Percentiles rank a stretch among this genome's conserved stretches.
Conservation (phyloP, 2,888 invertebrate species). For the Nomada fucata region DNA sequence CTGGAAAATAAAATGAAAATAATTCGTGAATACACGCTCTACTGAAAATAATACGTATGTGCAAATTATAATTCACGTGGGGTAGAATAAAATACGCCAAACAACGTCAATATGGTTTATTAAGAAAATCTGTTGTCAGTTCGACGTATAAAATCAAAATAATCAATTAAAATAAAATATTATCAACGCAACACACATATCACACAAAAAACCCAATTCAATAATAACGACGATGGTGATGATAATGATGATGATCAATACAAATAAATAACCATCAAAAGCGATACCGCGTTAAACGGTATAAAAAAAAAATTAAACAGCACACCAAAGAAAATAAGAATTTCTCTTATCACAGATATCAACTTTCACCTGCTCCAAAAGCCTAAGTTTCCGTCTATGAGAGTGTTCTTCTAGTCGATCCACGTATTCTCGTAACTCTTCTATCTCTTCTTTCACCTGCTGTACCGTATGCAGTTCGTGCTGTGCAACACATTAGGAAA, state of each 20-base stretch:
- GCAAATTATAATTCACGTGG: conserved; percentile 29
- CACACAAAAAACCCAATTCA: conserved; percentile 28
- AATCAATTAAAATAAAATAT: conserved; percentile 20
- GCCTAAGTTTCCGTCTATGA: conserved; percentile 94
- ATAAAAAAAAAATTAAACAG: conserved; percentile 34
- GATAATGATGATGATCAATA: conserved; percentile 16
- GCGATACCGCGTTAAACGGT: conserved; percentile 11
- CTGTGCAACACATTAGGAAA: conserved; percentile 72
- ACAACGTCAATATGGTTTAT: conserved; percentile 47
- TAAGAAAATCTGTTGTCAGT: conserved; percentile 12
- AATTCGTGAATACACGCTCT: not conserved
- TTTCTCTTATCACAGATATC: conserved; percentile 22
- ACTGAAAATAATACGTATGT: conserved; percentile 7
- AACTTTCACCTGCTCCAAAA: conserved; percentile 93
- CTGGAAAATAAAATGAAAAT: conserved; percentile 20
- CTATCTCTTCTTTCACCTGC: conserved; percentile 97
- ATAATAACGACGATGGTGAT: not conserved
- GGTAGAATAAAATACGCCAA: conserved; percentile 52
- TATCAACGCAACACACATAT: not conserved
- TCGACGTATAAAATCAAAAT: conserved; percentile 39
- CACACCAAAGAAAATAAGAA: conserved; percentile 21
- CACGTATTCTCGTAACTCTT: conserved; percentile 95
- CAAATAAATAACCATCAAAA: conserved; percentile 41
- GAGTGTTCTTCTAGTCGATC: conserved; percentile 96
- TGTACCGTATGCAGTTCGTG: conserved; percentile 97